Conservation (phyloP, 2,797 vertebrate genomes). For the Cetoscarus ocellatus region DNA sequence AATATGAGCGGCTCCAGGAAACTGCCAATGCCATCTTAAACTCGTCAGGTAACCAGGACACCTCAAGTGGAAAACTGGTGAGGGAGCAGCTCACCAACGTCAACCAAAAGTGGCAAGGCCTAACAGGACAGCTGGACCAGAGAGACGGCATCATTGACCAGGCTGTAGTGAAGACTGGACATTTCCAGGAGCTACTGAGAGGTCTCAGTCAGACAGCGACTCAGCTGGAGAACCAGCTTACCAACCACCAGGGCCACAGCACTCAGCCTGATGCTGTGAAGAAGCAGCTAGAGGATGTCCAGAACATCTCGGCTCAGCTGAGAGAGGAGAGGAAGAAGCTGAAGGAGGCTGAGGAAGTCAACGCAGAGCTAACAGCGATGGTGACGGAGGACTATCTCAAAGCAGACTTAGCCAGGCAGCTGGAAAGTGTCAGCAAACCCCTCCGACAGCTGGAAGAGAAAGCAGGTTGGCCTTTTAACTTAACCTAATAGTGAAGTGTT, state of each 20-base stretch:
- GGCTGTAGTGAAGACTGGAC: conserved; percentile 90
- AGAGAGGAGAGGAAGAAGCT: conserved; percentile 89
- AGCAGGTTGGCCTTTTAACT: conserved; percentile 88
- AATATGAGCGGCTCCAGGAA: conserved; percentile 91
- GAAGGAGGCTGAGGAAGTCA: conserved; percentile 87
- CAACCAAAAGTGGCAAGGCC: conserved; percentile 91
- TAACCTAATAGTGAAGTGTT: conserved; percentile 20
- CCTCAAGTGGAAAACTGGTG: conserved; percentile 84
- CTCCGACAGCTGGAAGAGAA: conserved; percentile 94
- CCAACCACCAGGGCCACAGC: conserved; percentile 85
- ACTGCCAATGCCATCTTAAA: conserved; percentile 88
- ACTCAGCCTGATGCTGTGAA: conserved; percentile 91
- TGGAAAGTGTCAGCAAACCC: conserved; percentile 91
- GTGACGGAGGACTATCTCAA: conserved; percentile 96
- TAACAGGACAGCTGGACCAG: conserved; percentile 90
- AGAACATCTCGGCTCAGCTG: conserved; percentile 88
- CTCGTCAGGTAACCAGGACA: conserved; percentile 86
- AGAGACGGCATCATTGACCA: conserved; percentile 91
- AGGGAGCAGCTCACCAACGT: conserved; percentile 87
- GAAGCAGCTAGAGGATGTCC: conserved; percentile 90
- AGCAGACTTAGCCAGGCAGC: conserved; percentile 92
- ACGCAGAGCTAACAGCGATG: conserved; percentile 89
- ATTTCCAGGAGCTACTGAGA: conserved; percentile 91
- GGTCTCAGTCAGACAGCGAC: conserved; percentile 84
- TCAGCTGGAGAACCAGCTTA: conserved; percentile 87